A percentile compares a stretch with the other conserved stretches of the same genome.
phyloP scores from a whole-genome alignment of 2,113 vertebrate species.

The Callipepla squamata region DNA sequence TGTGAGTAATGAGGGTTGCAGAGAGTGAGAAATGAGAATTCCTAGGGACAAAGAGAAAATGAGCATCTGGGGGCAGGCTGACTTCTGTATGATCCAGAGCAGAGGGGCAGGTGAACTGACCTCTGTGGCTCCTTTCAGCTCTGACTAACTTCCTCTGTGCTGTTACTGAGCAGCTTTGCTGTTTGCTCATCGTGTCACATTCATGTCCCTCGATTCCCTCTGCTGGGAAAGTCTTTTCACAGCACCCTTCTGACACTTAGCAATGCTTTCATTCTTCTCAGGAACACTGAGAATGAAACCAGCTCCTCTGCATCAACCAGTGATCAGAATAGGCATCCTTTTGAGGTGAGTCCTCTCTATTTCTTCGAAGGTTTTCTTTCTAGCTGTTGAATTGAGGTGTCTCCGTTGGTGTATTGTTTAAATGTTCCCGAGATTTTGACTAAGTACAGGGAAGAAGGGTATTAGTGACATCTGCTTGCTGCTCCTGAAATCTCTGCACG shows the following conservation, averaged over 20 bases:
- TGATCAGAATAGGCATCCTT: constrained; percentile 87
- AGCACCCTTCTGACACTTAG: background rate
- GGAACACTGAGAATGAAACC: constrained; percentile 87
- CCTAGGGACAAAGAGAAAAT: accelerated
- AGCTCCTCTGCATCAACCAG: constrained; percentile 80
- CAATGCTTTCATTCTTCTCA: constrained; percentile 27
- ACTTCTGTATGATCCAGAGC: background rate
- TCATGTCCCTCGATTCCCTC: background rate
- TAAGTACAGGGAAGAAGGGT: background rate
- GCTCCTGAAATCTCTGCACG: background rate
- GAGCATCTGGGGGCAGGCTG: background rate
- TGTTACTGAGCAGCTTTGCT: background rate
- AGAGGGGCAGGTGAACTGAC: background rate
- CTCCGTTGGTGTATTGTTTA: background rate
- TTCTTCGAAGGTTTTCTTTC: background rate
- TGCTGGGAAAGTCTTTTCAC: background rate
- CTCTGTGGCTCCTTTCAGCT: background rate
- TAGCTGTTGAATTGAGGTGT: background rate
- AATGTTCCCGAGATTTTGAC: background rate
- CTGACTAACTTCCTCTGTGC: background rate
- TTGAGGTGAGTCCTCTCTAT: constrained; percentile 77
- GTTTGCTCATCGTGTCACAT: background rate
- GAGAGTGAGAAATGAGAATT: background rate
- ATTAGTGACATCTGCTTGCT: background rate
- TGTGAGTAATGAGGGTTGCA: accelerated